These are phyloP conservation scores for Amphiprion clarkii DNA, from an alignment of 2,797 vertebrate species.

Conservation along the genomic window DNA sequence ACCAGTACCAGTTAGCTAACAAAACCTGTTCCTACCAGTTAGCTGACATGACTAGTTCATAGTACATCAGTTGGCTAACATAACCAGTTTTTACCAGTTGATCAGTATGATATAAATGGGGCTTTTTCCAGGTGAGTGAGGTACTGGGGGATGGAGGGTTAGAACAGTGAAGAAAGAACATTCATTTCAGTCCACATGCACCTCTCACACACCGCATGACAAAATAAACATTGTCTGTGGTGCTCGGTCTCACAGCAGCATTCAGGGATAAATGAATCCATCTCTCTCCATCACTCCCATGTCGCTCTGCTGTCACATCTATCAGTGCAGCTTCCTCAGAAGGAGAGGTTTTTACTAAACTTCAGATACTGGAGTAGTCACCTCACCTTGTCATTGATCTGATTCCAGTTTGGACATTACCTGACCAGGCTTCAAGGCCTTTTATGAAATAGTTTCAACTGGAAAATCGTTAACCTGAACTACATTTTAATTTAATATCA, in stretches of 20 bases:
- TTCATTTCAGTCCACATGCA: slow-evolving; percentile 60
- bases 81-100: no score
- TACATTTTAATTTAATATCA: not conserved
- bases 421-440: not conserved
- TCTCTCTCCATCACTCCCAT: slow-evolving; percentile 16
- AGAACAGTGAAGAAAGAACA: slow-evolving; percentile 36
- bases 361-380: not conserved
- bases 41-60: no score
- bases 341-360: not conserved
- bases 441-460: not conserved
- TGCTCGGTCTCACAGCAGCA: slow-evolving; percentile 62
- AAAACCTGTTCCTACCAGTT: no score
- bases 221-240: slow-evolving; percentile 74
- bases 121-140: slow-evolving; percentile 5
- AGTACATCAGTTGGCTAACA: no score
- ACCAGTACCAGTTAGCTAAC: no score
- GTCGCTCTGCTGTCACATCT: slow-evolving; percentile 23
- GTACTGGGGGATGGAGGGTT: not conserved
- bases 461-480: not conserved
- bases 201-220: slow-evolving; percentile 63
- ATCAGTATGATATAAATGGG: no score
- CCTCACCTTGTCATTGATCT: not conserved
- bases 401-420: not conserved
- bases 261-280: slow-evolving; percentile 42
- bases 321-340: not conserved